Base-by-base conservation (phyloP, 2,113 vertebrate species). In the Cololabis saira region DNA sequence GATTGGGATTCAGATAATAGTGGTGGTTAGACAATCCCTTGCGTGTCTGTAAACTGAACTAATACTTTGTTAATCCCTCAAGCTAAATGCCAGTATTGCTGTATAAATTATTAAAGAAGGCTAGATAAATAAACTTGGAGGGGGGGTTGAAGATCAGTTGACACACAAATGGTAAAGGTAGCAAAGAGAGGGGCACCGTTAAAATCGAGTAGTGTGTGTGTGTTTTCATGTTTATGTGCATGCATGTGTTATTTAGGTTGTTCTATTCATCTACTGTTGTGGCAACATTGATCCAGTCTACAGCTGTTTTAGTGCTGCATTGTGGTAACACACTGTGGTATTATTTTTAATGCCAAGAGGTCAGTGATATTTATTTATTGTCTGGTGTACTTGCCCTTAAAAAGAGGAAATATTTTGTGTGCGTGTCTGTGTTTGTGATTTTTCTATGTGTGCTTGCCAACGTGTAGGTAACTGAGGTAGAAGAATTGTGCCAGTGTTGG, bases 311-410 rank as follows among this genome's bases (percentile, higher is more conserved):
- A 54, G 47, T 44, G 59, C 62, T 71, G 54, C 18, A 22, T 76
- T 56, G 47, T 45, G 17, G 50, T 60, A 56, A 59, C 40, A 17
- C 41, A 73, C 60, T 53, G 55, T 52, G 52, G 51, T 76, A 66
- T 68, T 78, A 64, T 78, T 82, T 78, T 42, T 73, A 48, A 66
- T 16, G 3, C n/a, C 47, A 48, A 56, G 55, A 79, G 76, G 76
- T 87, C 82, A 79, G 48, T 43, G 53, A 21, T 68, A 33, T 89
- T 84, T 84, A 54, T 82, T 88, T 70, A 55, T 67, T 73, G 21
- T 75, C 66, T 62, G 61, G 14, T 5, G 33, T 51, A 16, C 33
- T 16, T 48, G 22, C 19, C 27, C 33, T 47, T 16, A 62, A 27
- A 57, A 30, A 50, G 40, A 58, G n/a, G 53, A 30, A 41, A 55